A percentile compares a stretch with the other conserved stretches of the same genome.
Conservation (phyloP, 2,888 invertebrate species). For the Graphium colonna region DNA sequence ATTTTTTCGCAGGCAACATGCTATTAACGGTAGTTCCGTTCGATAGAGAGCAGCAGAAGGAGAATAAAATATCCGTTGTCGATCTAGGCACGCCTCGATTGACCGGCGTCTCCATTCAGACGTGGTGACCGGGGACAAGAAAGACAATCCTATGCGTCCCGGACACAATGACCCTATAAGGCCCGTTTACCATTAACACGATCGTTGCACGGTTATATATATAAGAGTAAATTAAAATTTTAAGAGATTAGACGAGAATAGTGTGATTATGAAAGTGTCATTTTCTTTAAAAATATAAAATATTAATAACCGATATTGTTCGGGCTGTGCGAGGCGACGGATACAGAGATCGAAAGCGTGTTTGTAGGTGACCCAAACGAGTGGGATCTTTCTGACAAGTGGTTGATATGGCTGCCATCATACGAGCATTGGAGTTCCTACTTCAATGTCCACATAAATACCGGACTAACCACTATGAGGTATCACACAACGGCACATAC, state of each 20-base stretch:
- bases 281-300: no score
- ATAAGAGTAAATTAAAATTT: no score
- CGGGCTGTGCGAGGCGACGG: slow-evolving; percentile 87
- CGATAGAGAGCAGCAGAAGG: slow-evolving; percentile 93
- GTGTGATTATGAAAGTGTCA: no score
- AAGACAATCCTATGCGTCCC: slow-evolving; percentile 94
- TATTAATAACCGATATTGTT: no score
- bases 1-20: slow-evolving; percentile 67
- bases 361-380: slow-evolving; percentile 97
- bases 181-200: no score
- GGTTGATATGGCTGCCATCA: slow-evolving; percentile 85
- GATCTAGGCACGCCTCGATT: slow-evolving; percentile 88
- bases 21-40: slow-evolving; percentile 88
- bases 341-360: slow-evolving; percentile 92
- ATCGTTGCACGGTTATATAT: no score
- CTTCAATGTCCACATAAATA: slow-evolving; percentile 86
- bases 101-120: slow-evolving; percentile 90
- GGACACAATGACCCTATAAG: slow-evolving; percentile 93
- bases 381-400: slow-evolving; percentile 97
- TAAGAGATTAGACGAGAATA: no score
- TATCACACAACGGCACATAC: slow-evolving; percentile 88
- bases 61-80: slow-evolving; percentile 92
- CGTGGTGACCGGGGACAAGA: slow-evolving; percentile 95
- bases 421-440: slow-evolving; percentile 77
- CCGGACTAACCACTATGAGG: slow-evolving; percentile 94